A percentile compares a stretch with the other conserved stretches of the same genome.
Conservation (phyloP, 1,140 invertebrate genomes). For the Nebria ingens region DNA sequence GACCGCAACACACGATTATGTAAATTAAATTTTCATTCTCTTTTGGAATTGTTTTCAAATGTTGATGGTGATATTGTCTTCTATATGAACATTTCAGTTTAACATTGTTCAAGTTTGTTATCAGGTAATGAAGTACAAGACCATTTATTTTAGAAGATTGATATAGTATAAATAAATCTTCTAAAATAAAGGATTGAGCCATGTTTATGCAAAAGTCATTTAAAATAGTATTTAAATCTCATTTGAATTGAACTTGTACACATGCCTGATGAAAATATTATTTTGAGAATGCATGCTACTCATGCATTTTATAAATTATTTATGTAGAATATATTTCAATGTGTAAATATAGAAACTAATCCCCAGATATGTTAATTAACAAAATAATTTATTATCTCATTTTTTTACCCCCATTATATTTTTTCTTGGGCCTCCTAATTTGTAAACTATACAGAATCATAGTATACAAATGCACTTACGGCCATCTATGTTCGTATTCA, state of each 20-base stretch:
- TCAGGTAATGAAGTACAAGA: conserved; percentile 2
- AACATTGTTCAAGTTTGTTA: background rate
- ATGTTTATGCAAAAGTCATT: no score
- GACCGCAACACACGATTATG: no score
- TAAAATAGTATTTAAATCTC: no score
- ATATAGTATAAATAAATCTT: background rate
- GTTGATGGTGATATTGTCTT: background rate
- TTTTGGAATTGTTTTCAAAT: no score
- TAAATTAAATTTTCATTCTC: background rate
- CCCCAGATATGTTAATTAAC: background rate
- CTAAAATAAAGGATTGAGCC: background rate
- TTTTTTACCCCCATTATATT: no score
- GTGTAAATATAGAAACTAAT: conserved; percentile 2
- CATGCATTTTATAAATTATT: background rate
- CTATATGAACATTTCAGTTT: background rate
- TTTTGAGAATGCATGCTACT: background rate
- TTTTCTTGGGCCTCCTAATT: no score
- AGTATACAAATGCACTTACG: no score
- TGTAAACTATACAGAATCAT: no score
- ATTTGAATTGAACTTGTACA: no score
- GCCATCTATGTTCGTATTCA: no score
- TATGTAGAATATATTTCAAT: conserved; percentile 12
- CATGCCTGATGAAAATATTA: no score
- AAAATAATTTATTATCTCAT: conserved; percentile 1
- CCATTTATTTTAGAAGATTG: background rate